Evolutionary conservation across 2,888 invertebrate genomes (phyloP).

Genomic region (Aphidoletes aphidimyza): DNA sequence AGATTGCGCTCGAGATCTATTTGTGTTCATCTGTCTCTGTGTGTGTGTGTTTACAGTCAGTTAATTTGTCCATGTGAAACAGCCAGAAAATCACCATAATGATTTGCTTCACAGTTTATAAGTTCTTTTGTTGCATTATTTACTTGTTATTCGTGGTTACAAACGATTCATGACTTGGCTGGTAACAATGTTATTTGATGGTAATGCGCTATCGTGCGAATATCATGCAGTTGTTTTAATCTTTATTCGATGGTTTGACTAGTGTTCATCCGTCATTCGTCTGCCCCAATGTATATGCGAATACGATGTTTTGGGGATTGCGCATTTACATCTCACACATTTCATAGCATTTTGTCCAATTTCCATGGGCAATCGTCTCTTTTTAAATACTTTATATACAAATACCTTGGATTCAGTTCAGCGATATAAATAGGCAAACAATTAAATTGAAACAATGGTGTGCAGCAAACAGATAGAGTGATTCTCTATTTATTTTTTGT

Average conservation of each 20-base stretch:
- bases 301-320: too few relatives aligned
- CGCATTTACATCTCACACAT: too few relatives aligned
- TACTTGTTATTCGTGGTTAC: neutral
- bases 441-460: conserved; percentile 24
- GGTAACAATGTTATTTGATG: too few relatives aligned
- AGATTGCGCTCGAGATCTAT: neutral
- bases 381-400: too few relatives aligned
- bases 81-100: conserved; percentile 22
- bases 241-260: too few relatives aligned
- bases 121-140: conserved; percentile 21
- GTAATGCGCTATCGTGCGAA: too few relatives aligned
- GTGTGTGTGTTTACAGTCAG: neutral
- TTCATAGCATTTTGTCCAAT: neutral
- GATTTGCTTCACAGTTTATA: conserved; percentile 31
- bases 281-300: too few relatives aligned
- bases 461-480: neutral
- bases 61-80: neutral
- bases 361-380: too few relatives aligned
- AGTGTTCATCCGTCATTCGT: too few relatives aligned
- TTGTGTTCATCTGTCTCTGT: neutral
- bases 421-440: neutral
- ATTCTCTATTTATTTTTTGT: neutral
- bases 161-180: too few relatives aligned
- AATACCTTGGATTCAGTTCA: neutral
- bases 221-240: too few relatives aligned